Percentiles rank a stretch among this genome's conserved stretches.
phyloP scores from a whole-genome alignment of 2,888 invertebrate species.

The Kryphioiulus occultus region DNA sequence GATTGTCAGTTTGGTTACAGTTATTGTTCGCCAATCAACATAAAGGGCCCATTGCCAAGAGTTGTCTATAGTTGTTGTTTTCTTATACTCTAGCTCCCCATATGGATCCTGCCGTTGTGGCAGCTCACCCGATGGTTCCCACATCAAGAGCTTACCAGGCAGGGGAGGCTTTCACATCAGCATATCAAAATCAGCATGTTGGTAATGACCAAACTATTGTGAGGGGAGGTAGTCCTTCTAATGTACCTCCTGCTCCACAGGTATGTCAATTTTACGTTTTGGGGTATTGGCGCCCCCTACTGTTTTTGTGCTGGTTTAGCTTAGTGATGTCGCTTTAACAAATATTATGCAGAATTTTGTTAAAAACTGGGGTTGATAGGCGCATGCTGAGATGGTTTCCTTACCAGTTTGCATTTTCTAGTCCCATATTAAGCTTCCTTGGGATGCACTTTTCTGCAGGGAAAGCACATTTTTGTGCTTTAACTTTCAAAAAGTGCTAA shows the following conservation, averaged over 20 bases:
- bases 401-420: neutral
- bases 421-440: neutral
- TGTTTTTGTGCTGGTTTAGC: too few species aligned
- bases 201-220: conserved; percentile 20
- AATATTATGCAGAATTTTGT: too few species aligned
- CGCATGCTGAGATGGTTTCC: too few species aligned
- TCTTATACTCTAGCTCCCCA: conserved; percentile 54
- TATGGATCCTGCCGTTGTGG: conserved; percentile 65
- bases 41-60: neutral
- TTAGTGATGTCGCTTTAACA: too few species aligned
- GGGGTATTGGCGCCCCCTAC: too few species aligned
- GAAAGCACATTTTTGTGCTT: neutral
- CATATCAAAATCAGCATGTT: conserved; percentile 43
- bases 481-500: neutral
- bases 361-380: too few species aligned
- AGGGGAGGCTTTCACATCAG: neutral
- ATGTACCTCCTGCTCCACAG: neutral
- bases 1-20: neutral
- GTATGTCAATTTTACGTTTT: neutral
- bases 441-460: neutral
- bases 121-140: conserved; percentile 56
- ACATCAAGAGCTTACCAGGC: conserved; percentile 46
- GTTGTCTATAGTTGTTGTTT: neutral
- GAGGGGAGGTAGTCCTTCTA: conserved; percentile 11
- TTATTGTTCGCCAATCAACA: neutral